Evolutionary conservation across 2,888 invertebrate species (phyloP).

Genomic region (Leistus spinibarbis): DNA sequence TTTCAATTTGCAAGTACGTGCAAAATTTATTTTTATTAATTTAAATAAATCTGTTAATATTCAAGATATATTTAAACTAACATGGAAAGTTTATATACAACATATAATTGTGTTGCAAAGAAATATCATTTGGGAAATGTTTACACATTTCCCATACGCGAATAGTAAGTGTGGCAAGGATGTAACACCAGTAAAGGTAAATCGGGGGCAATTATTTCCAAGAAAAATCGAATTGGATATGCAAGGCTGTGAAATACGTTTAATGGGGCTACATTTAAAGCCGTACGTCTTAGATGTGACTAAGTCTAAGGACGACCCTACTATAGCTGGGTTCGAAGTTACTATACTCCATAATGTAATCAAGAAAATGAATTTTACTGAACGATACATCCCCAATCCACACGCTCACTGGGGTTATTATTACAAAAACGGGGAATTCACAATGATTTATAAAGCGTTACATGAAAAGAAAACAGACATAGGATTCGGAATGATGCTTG

Average conservation of each 20-base stretch:
- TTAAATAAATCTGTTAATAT: neutral
- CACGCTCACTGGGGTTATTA: conserved; percentile 22
- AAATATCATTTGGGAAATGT: neutral
- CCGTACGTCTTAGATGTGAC: conserved; percentile 19
- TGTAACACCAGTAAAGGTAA: neutral
- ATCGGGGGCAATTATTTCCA: neutral
- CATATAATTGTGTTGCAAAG: conserved; percentile 7
- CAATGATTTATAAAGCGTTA: conserved; percentile 12
- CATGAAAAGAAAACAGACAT: conserved; percentile 15
- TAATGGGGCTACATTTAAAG: conserved; percentile 8
- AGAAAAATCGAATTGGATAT: conserved; percentile 12
- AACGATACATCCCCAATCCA: conserved; percentile 2
- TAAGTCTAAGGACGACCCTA: conserved; percentile 5
- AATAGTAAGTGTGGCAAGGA: conserved; percentile 4
- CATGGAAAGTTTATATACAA: neutral
- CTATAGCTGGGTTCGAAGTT: conserved; percentile 13
- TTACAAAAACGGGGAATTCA: conserved; percentile 8
- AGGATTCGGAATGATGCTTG: conserved; percentile 33
- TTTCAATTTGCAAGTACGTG: neutral
- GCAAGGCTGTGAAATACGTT: conserved; percentile 4
- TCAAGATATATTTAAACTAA: conserved; percentile 8
- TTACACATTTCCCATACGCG: conserved; percentile 17
- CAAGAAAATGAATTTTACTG: conserved; percentile 19
- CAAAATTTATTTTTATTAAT: conserved; percentile 4
- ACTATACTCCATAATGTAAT: conserved; percentile 11